phyloP scores from a whole-genome alignment of 1,140 invertebrate species.

The Paracyclopina nana region DNA sequence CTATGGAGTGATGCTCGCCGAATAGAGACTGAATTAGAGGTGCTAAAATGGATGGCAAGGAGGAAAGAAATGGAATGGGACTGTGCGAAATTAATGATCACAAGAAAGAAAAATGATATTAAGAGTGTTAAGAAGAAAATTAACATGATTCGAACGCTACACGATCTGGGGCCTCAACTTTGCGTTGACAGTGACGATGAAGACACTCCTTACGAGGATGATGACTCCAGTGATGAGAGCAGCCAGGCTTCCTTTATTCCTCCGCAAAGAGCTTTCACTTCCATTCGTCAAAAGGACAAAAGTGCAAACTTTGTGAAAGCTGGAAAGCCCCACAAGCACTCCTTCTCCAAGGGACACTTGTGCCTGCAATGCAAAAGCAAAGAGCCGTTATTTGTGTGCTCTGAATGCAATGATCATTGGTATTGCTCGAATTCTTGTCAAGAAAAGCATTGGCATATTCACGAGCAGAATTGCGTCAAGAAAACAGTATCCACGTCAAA shows the following conservation, averaged over 20 bases:
- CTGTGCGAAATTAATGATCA: no score
- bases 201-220: neutral
- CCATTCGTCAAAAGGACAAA: neutral
- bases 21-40: no score
- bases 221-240: neutral
- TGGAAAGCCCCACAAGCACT: conserved; percentile 18
- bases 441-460: conserved; percentile 2
- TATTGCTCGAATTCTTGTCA: conserved; percentile 72
- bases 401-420: conserved; percentile 67
- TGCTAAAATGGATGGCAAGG: no score
- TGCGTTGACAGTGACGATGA: no score
- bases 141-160: no score
- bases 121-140: no score
- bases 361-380: conserved; percentile 59
- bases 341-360: conserved; percentile 30
- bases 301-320: neutral
- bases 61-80: no score
- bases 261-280: neutral
- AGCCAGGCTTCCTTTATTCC: neutral
- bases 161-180: no score
- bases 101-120: no score
- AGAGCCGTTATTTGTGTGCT: conserved; percentile 60
- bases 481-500: neutral
- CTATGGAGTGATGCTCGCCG: no score
- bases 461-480: conserved; percentile 1